phyloP scores from a whole-genome alignment of 1,140 invertebrate genomes.

The Scaptodrosophila lebanonensis region DNA sequence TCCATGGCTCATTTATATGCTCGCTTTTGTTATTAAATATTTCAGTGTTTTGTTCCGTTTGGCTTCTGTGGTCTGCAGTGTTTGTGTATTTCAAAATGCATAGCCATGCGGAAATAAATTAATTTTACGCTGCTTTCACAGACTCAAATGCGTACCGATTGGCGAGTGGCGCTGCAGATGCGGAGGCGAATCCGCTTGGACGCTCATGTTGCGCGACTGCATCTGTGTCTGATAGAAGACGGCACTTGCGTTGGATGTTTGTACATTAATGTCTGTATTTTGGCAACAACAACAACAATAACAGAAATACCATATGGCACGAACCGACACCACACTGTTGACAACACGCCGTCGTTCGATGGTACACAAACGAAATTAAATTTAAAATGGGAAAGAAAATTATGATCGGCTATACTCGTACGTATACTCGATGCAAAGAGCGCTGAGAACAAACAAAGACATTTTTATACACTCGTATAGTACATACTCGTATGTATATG shows the following conservation, averaged over 20 bases:
- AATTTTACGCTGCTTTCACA: conserved; percentile 20
- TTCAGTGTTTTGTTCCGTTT: too few relatives aligned
- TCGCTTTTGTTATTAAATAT: conserved; percentile 49
- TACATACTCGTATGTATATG: too few relatives aligned
- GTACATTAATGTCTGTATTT: conserved; percentile 33
- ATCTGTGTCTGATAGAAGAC: too few relatives aligned
- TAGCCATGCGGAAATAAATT: conserved; percentile 61
- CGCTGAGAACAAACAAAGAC: too few relatives aligned
- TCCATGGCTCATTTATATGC: not conserved
- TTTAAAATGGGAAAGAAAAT: too few relatives aligned
- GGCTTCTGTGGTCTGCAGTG: too few relatives aligned
- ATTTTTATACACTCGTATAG: too few relatives aligned
- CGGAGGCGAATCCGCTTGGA: conserved; percentile 5
- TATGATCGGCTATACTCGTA: too few relatives aligned
- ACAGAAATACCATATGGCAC: conserved; percentile 46
- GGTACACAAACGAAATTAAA: conserved; percentile 26
- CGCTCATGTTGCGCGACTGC: too few relatives aligned
- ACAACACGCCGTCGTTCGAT: conserved; percentile 14
- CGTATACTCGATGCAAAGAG: too few relatives aligned
- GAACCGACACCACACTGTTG: conserved; percentile 12
- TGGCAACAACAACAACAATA: conserved; percentile 44
- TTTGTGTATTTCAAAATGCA: conserved; percentile 39
- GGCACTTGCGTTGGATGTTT: too few relatives aligned
- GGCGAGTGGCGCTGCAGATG: not conserved
- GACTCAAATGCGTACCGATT: conserved; percentile 18